Evolutionary conservation across 2,888 invertebrate species (phyloP), one percentile per base, ranked within the genome.

Genomic region (Thereva unica): DNA sequence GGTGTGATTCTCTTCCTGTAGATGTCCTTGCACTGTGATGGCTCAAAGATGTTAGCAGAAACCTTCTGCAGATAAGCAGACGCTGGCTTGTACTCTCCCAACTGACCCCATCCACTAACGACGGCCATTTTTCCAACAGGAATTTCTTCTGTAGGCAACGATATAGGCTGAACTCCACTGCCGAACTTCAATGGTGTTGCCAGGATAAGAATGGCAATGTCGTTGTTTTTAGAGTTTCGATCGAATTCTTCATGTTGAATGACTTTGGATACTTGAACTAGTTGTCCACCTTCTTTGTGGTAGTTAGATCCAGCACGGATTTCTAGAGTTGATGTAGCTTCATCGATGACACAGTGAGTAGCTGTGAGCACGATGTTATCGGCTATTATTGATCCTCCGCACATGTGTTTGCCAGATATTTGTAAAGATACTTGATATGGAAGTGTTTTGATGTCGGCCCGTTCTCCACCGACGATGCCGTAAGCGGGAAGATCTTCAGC

Each of bases 301-400:
- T 71, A 73, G 4, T 82, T 80, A 1, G 84, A 83, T 0, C 85
- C 85, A 5, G 80, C 84, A 69, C 68, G 72, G 72, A 74, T 68
- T 77, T 79, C 79, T 79, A 80, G 10, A n/a, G 37, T 50, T 6
- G 10, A 4, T 7, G 63, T 41, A 7, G 23, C 37, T 9, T 53
- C 52, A 9, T 79, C 79, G 34, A 72, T 68, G 44, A 84, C 75
- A 72, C 85, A 85, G 72, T 85, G 85, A 4, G 85, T 85, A 12
- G 85, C 85, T 1, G 85, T 85, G 3, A 85, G 55, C 1, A 83
- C 77, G 8, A 47, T 45, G 54, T 84, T 82, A 12, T 73, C 72
- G 37, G 79, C 79, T 23, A 85, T 75, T n/a, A 85, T 81, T 5
- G 83, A 73, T 0, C 83, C 85, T 0, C 85, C 85, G 69, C 85